Percentiles rank a stretch among this genome's conserved stretches.
Conservation (phyloP, 2,888 invertebrate genomes). For the Andricus curvator region DNA sequence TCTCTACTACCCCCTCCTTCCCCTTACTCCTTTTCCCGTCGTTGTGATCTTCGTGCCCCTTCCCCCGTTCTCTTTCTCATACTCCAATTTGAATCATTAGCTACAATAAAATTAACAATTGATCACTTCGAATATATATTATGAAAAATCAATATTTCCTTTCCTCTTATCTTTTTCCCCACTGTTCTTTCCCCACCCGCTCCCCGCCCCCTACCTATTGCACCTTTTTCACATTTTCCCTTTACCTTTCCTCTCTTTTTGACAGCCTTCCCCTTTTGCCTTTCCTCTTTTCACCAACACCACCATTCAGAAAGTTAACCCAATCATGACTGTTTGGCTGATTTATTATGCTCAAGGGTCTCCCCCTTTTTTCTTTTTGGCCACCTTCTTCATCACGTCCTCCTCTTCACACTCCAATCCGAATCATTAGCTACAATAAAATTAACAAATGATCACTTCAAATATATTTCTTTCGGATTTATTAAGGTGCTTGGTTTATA, state of each 20-base stretch:
- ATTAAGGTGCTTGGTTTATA: conserved; percentile 21
- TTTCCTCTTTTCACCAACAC: no score
- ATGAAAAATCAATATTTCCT: background rate
- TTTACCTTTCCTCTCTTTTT: no score
- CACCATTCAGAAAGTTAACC: conserved; percentile 36
- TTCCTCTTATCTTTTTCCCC: no score
- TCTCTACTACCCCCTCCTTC: no score
- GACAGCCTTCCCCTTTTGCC: no score
- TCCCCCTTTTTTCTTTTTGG: background rate
- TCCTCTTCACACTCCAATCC: conserved; percentile 10
- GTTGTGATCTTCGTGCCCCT: no score
- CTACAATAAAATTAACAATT: conserved; percentile 26
- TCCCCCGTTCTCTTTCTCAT: background rate
- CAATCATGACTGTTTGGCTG: background rate
- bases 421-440: conserved; percentile 35
- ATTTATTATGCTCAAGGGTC: conserved; percentile 12
- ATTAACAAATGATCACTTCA: conserved; percentile 36
- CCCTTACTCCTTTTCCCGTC: no score
- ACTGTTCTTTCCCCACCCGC: rapidly evolving
- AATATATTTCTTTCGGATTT: conserved; percentile 35
- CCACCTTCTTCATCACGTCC: conserved; percentile 17
- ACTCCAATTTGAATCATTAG: conserved; percentile 10
- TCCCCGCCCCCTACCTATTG: no score
- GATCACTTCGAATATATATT: conserved; percentile 34
- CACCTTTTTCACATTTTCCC: no score